Conservation (phyloP, 1,140 invertebrate species). For the Popillia japonica region DNA sequence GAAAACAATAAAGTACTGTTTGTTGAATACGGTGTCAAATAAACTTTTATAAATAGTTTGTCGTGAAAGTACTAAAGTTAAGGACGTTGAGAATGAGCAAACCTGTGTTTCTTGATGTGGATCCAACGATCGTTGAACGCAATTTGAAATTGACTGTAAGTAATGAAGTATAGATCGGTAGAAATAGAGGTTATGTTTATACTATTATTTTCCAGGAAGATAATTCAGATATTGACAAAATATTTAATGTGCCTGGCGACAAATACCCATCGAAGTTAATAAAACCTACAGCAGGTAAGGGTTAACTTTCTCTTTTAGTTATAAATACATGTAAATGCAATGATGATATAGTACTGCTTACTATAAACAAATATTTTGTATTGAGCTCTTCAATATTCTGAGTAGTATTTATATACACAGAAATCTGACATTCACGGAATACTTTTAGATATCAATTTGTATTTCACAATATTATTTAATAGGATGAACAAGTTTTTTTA, state of each 20-base stretch:
- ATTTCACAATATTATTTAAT: conserved; percentile 10
- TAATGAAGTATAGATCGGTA: not conserved
- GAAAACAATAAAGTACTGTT: not conserved
- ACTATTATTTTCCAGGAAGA: conserved; percentile 27
- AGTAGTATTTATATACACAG: not conserved
- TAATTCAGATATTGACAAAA: conserved; percentile 16
- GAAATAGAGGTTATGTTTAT: conserved; percentile 26
- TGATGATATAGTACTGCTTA: no score
- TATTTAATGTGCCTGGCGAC: conserved; percentile 33
- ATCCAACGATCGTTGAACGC: conserved; percentile 60
- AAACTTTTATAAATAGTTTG: not conserved
- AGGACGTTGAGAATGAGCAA: conserved; percentile 6
- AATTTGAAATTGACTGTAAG: conserved; percentile 62
- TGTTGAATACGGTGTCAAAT: not conserved
- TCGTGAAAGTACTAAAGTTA: not conserved
- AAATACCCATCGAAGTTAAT: conserved; percentile 40
- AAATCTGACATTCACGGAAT: not conserved
- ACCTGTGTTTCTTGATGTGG: conserved; percentile 54
- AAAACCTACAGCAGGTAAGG: conserved; percentile 43
- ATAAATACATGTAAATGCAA: not conserved
- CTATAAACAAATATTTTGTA: no score
- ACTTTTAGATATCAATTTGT: not conserved
- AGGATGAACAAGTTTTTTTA: no score
- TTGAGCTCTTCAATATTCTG: no score
- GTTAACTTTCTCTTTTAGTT: not conserved